Evolutionary conservation across 1,140 invertebrate species (phyloP), one percentile per base, ranked within the genome.

Genomic region (Caenorhabditis brenneri): DNA sequence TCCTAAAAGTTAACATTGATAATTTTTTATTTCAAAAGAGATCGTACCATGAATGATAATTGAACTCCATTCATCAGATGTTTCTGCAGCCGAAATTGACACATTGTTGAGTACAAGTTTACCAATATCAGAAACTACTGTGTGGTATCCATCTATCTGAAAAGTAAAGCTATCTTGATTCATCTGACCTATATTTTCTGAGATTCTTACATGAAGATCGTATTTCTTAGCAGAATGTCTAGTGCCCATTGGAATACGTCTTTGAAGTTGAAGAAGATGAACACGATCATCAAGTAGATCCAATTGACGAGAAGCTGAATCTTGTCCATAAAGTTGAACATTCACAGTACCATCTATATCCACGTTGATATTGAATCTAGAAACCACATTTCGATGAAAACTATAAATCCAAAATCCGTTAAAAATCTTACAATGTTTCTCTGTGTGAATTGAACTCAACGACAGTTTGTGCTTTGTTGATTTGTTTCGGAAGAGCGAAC

Each of bases 351-450:
- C 65, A 24, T 74, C 65, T 1, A 36, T 74, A 2, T 53, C 48
- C 15, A 80, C 3, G 7, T 80, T 51, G 19, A 74, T 74, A 19
- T 74, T 74, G 65, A 74, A 82, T 74, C 60, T 60, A 22, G 29
- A 81, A 42, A 10, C n/a, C n/a, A n/a, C n/a, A n/a, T n/a, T n/a
- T n/a, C n/a, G n/a, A n/a, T n/a, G n/a, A n/a, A n/a, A n/a, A n/a
- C n/a, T n/a, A n/a, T n/a, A n/a, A n/a, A n/a, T n/a, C n/a, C n/a
- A n/a, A n/a, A n/a, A n/a, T n/a, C n/a, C n/a, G n/a, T n/a, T n/a
- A n/a, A n/a, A n/a, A n/a, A n/a, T n/a, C n/a, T n/a, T n/a, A 83
- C 82, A 83, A 55, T 29, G 82, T 83, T 24, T 83, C 82, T 49
- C 82, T 24, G 39, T 83, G 82, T 15, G 82, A 83, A 31, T 83